phyloP scores from a whole-genome alignment of 1,140 invertebrate genomes.

The Aphelenchoides besseyi region DNA sequence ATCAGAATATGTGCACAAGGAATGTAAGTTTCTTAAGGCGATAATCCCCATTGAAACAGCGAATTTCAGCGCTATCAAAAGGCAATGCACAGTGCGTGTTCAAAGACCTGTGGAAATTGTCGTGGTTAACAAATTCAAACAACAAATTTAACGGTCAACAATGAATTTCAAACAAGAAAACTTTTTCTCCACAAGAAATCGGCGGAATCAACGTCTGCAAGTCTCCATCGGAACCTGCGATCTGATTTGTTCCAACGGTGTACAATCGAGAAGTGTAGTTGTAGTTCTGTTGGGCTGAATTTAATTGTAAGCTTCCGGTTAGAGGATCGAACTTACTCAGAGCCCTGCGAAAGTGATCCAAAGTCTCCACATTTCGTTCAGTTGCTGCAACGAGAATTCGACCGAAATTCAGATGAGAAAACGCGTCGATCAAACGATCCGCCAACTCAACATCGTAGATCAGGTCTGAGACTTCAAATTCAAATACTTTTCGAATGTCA shows the following conservation, averaged over 20 bases:
- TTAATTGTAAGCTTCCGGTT: background rate
- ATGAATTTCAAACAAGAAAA: background rate
- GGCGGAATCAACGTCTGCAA: background rate
- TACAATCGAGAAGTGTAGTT: background rate
- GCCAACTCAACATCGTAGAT: constrained; percentile 26
- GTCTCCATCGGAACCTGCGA: background rate
- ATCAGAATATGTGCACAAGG: too few species aligned
- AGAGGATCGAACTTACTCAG: background rate
- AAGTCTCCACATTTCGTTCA: constrained; percentile 1
- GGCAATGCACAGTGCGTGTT: background rate
- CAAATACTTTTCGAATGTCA: background rate
- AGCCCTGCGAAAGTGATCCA: background rate
- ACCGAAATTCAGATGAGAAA: background rate
- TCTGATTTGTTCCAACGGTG: background rate
- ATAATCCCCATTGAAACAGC: too few species aligned
- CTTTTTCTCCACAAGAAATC: background rate
- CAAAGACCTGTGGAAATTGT: background rate
- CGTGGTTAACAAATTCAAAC: background rate
- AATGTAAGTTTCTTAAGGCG: too few species aligned
- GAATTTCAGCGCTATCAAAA: background rate
- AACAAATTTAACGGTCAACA: background rate
- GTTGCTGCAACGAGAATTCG: background rate
- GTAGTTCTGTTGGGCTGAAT: too few species aligned
- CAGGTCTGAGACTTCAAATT: constrained; percentile 27
- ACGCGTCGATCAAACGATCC: background rate